These are phyloP conservation scores for Rhagium mordax DNA, from an alignment of 2,888 invertebrate species.

Conservation along the genomic window DNA sequence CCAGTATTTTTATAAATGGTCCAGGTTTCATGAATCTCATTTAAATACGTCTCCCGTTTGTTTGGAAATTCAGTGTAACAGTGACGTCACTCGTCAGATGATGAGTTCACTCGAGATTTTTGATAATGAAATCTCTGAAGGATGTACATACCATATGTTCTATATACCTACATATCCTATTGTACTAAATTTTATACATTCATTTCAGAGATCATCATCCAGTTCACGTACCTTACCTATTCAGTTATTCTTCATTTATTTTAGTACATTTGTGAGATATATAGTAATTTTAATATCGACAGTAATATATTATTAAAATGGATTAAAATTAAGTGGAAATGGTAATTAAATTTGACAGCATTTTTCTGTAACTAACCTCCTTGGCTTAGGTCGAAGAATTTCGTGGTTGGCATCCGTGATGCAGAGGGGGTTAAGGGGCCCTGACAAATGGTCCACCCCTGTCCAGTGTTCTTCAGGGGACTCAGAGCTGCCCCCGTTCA, in stretches of 20 bases:
- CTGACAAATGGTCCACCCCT: slow-evolving; percentile 76
- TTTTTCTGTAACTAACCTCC: slow-evolving; percentile 76
- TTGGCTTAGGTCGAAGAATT: slow-evolving; percentile 88
- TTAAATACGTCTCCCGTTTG: slow-evolving; percentile 8
- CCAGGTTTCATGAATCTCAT: slow-evolving; percentile 14
- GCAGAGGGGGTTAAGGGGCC: slow-evolving; percentile 77
- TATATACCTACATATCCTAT: background rate
- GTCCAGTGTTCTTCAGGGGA: slow-evolving; percentile 66
- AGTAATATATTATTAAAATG: too few species aligned
- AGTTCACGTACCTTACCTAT: too few species aligned
- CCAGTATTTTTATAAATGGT: slow-evolving; percentile 19
- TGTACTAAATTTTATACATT: too few species aligned
- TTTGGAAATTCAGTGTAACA: background rate
- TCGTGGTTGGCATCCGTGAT: slow-evolving; percentile 86
- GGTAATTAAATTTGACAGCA: too few species aligned
- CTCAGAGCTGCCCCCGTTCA: slow-evolving; percentile 55
- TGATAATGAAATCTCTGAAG: background rate
- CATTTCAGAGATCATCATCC: too few species aligned
- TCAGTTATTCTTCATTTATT: too few species aligned
- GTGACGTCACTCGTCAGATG: background rate
- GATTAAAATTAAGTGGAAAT: too few species aligned
- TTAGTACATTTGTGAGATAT: too few species aligned
- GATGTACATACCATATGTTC: background rate
- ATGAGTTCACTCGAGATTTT: too few species aligned
- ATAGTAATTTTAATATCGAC: too few species aligned